Evolutionary conservation across 2,888 invertebrate species (phyloP).

Genomic region (Gasteruption jaculator): DNA sequence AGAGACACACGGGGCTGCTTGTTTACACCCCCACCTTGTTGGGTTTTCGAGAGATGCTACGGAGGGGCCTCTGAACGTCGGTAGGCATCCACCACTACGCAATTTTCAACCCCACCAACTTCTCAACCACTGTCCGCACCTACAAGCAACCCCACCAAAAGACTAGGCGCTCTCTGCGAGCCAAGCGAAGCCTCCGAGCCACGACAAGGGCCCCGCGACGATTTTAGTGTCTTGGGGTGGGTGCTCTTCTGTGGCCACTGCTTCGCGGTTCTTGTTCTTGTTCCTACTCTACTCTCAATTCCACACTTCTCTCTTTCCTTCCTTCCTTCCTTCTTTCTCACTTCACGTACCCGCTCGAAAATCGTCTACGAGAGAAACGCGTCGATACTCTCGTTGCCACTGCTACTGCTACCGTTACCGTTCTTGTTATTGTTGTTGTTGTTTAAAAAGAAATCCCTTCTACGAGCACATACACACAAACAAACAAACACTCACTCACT

Average conservation of each 20-base stretch:
- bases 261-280: slow-evolving; percentile 40
- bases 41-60: slow-evolving; percentile 42
- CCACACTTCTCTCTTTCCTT: slow-evolving; percentile 30
- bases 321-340: slow-evolving; percentile 16
- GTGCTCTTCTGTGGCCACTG: slow-evolving; percentile 47
- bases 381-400: not conserved
- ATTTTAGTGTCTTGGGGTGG: slow-evolving; percentile 52
- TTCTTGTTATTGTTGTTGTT: slow-evolving; percentile 6
- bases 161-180: no score
- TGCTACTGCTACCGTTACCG: slow-evolving; percentile 1
- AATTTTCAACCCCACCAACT: slow-evolving; percentile 52
- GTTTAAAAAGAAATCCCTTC: not conserved
- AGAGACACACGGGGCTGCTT: slow-evolving; percentile 40
- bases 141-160: slow-evolving; percentile 51
- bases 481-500: no score
- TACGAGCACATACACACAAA: not conserved
- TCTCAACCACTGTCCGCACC: slow-evolving; percentile 51
- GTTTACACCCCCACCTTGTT: slow-evolving; percentile 50
- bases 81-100: slow-evolving; percentile 50
- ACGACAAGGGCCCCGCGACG: slow-evolving; percentile 50
- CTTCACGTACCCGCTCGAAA: not conserved
- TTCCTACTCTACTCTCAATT: slow-evolving; percentile 20
- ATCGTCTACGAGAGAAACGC: not conserved
- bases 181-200: slow-evolving; percentile 46
- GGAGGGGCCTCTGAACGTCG: slow-evolving; percentile 47